Conservation (phyloP, 2,888 invertebrate species). For the Zootermopsis nevadensis region DNA sequence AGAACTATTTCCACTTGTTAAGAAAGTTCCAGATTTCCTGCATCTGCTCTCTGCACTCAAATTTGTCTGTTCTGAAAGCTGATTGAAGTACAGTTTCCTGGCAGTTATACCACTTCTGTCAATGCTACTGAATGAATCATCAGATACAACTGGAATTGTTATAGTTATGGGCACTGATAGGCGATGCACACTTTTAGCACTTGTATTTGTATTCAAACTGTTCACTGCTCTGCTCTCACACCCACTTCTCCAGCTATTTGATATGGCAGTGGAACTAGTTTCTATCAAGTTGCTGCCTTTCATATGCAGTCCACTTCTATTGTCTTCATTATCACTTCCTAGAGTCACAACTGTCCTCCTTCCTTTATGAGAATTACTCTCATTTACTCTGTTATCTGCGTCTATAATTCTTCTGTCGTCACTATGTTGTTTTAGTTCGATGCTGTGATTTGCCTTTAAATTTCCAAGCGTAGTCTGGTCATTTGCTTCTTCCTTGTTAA, state of each 20-base stretch:
- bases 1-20: not conserved
- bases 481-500: not conserved
- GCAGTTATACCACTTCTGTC: conserved; percentile 29
- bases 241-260: not conserved
- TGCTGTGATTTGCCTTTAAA: conserved; percentile 27
- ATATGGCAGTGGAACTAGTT: not conserved
- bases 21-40: conserved; percentile 3
- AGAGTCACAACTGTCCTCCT: conserved; percentile 48
- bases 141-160: conserved; percentile 47
- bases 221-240: not conserved
- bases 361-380: not conserved
- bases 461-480: not conserved
- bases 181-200: not conserved
- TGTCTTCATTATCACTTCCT: conserved; percentile 22
- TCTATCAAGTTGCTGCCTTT: not conserved
- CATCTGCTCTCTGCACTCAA: conserved; percentile 28
- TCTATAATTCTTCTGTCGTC: not conserved
- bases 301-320: not conserved
- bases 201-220: not conserved
- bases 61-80: conserved; percentile 45
- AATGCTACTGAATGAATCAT: conserved; percentile 28
- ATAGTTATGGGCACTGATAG: conserved; percentile 44
- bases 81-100: conserved; percentile 46
- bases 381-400: not conserved
- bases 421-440: conserved; percentile 34